Evolutionary conservation across 2,797 vertebrate species (phyloP).

Genomic region (Vireo griseus): DNA sequence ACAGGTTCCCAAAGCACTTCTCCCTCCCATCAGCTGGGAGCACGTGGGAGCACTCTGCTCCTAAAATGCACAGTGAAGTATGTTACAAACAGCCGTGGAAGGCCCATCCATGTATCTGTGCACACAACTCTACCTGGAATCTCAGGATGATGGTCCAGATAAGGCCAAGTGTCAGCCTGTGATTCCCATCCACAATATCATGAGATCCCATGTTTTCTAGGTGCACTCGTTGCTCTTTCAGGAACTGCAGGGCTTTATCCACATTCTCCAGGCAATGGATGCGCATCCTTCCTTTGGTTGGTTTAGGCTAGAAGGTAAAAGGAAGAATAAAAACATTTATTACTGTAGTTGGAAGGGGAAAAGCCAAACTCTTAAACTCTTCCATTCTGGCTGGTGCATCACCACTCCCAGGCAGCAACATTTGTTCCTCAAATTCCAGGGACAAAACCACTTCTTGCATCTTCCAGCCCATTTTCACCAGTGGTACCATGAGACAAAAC

Average conservation of each 20-base stretch:
- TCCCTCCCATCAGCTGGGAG: not conserved
- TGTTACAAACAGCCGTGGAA: not conserved
- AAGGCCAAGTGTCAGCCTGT: slow-evolving; percentile 92
- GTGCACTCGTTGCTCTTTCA: slow-evolving; percentile 95
- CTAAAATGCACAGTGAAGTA: not conserved
- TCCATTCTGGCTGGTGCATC: not conserved
- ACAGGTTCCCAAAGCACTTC: not conserved
- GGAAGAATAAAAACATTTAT: not conserved
- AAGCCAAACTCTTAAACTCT: not conserved
- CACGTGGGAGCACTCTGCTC: not conserved
- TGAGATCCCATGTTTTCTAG: slow-evolving; percentile 99
- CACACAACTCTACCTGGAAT: slow-evolving; percentile 78
- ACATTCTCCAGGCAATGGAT: slow-evolving; percentile 88
- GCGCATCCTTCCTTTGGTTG: slow-evolving; percentile 89
- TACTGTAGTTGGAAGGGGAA: not conserved
- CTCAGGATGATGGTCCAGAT: slow-evolving; percentile 98
- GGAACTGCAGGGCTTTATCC: slow-evolving; percentile 91
- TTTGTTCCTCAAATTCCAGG: not conserved
- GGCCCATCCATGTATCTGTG: rapidly evolving
- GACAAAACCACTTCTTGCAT: not conserved
- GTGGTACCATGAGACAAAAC: not conserved
- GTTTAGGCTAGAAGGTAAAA: slow-evolving; percentile 75
- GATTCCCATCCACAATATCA: slow-evolving; percentile 97
- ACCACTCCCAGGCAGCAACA: not conserved
- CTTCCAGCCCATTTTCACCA: not conserved